These are phyloP conservation scores for Ceratina calcarata DNA, from an alignment of 1,140 invertebrate genomes.

Conservation along the genomic window DNA sequence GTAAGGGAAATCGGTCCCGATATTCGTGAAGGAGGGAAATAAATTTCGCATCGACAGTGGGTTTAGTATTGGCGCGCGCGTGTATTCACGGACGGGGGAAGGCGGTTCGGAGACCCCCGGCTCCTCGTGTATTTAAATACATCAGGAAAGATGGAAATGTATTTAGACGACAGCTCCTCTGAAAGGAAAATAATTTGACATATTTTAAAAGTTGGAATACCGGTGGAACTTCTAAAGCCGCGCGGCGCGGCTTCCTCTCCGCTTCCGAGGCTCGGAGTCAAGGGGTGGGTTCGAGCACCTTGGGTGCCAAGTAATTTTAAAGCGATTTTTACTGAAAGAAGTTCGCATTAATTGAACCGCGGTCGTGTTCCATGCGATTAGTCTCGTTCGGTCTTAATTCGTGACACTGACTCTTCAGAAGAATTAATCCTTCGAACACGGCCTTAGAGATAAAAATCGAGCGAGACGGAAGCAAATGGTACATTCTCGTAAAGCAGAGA, in stretches of 20 bases:
- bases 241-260: conserved; percentile 52
- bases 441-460: no score
- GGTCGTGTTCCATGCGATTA: conserved; percentile 40
- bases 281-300: conserved; percentile 54
- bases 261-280: conserved; percentile 46
- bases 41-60: conserved; percentile 35
- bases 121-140: conserved; percentile 69
- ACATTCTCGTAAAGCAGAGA: no score
- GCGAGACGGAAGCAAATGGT: no score
- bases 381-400: no score
- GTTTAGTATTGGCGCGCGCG: conserved; percentile 10
- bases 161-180: conserved; percentile 68
- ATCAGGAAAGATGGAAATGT: conserved; percentile 67
- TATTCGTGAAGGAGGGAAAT: conserved; percentile 18
- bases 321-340: conserved; percentile 73
- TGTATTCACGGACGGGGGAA: conserved; percentile 49
- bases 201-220: conserved; percentile 78
- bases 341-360: conserved; percentile 74
- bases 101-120: conserved; percentile 37
- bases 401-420: no score
- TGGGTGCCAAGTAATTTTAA: conserved; percentile 72
- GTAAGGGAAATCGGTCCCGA: conserved; percentile 9
- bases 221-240: conserved; percentile 73
- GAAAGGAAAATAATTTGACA: conserved; percentile 77
- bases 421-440: no score